Base-by-base conservation (phyloP, 2,888 invertebrate genomes). In the Ephialtes manifestator region DNA sequence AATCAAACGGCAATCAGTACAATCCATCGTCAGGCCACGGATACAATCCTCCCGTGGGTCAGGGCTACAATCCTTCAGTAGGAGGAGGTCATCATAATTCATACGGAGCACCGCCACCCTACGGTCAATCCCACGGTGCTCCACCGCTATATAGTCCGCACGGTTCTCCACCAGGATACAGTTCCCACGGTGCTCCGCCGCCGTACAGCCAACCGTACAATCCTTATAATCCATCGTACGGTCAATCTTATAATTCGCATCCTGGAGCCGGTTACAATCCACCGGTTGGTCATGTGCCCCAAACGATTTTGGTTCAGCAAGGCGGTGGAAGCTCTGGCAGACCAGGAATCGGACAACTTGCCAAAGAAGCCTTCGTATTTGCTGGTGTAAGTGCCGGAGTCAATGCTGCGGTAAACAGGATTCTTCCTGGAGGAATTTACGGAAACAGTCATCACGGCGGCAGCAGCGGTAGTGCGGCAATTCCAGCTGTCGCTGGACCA, bases 381-480 rank as follows among this genome's bases (percentile, higher is more conserved):
- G 93, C 94, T 18, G 93, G 93, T 4, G 93, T 93, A 0, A 93
- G 92, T 84, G 93, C 93, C 0, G 93, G 94, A 2, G 94, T 94
- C 5, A 93, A 94, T 51, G 94, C 94, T 2, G 94, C 93, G 1
- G 93, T 93, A 2, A 94, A 91, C 58, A 88, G 94, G 80, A 76
- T 94, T 24, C 43, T 94, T 4, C 93, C 94, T 0, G 89, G 90
- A 7, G 90, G 91, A 43, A 91, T 91, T 78, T 90, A 90, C 24
- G 89, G 92, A 7, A 88, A 86, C n/a, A 88, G 91, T 58, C 84
- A 90, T 4, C 10, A 60, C 4, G 53, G 51, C 1, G 72, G 87
- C 5, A 18, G 79, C 10, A 46, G 87, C 24, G 24, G 24, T 24
- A 74, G 78, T 20, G 88, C 87, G n/a, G 87, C 87, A 0, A 89